phyloP scores from a whole-genome alignment of 2,888 invertebrate genomes.

The Dryobota labecula region DNA sequence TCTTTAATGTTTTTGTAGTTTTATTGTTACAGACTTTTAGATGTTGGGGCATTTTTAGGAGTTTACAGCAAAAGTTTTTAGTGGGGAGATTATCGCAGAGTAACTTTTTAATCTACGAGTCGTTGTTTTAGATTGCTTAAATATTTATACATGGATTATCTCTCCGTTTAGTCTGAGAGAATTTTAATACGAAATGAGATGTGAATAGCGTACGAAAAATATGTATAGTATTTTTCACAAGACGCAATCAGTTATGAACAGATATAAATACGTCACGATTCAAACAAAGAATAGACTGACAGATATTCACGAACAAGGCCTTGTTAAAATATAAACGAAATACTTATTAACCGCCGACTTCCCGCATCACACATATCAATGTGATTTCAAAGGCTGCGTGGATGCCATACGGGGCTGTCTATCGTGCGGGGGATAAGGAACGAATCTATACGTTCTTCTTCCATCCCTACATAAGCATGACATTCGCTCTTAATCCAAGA shows the following conservation, averaged over 20 bases:
- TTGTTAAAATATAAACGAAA: constrained; percentile 38
- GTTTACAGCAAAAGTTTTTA: constrained; percentile 49
- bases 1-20: constrained; percentile 64
- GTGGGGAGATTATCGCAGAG: constrained; percentile 43
- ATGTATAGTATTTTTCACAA: neutral
- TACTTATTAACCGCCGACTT: constrained; percentile 48
- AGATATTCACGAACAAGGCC: neutral
- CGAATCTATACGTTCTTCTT: constrained; percentile 45
- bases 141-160: constrained; percentile 40
- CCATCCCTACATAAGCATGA: constrained; percentile 40
- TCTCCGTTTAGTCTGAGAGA: constrained; percentile 7
- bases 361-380: constrained; percentile 54
- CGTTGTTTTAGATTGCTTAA: constrained; percentile 41
- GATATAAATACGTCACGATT: neutral
- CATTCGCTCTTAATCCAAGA: constrained; percentile 54
- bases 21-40: constrained; percentile 57
- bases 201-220: neutral
- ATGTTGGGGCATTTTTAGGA: constrained; percentile 49
- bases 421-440: constrained; percentile 50
- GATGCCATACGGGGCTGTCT: constrained; percentile 51
- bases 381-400: constrained; percentile 56
- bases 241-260: neutral
- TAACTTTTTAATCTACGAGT: constrained; percentile 51
- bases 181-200: neutral
- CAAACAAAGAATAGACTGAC: constrained; percentile 3